These are phyloP conservation scores for Urocitellus parryii DNA, from an alignment of 2,113 vertebrate species.

Conservation along the genomic window DNA sequence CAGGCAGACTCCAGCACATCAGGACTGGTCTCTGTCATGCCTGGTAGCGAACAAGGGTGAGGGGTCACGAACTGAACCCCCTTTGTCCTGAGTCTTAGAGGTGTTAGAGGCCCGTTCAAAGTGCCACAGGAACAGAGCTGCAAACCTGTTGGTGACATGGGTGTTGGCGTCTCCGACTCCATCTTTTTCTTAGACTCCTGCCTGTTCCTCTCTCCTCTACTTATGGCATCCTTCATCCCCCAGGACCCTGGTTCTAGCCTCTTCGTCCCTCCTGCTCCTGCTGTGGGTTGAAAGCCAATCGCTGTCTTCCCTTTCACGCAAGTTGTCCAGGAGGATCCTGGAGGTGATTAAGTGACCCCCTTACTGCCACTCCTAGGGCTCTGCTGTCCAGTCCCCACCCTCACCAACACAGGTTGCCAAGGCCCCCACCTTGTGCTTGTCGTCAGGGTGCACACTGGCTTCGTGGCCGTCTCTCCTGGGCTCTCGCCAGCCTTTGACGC, in stretches of 20 bases:
- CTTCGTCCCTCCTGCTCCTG: background rate
- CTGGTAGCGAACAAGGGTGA: background rate
- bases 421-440: background rate
- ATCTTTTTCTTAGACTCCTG: background rate
- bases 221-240: background rate
- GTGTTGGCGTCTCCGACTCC: fast-evolving
- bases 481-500: background rate
- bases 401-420: background rate
- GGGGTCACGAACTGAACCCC: fast-evolving
- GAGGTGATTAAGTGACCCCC: no score
- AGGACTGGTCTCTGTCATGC: no score
- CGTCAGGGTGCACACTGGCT: fast-evolving
- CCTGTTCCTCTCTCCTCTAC: background rate
- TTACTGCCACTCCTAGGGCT: background rate
- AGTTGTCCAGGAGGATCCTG: background rate
- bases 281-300: background rate
- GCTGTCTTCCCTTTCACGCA: background rate
- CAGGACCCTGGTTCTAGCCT: background rate
- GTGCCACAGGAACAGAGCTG: background rate
- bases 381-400: background rate
- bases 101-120: background rate
- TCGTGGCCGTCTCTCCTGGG: no score
- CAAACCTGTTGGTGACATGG: fast-evolving
- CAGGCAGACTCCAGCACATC: background rate
- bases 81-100: background rate